phyloP scores from a whole-genome alignment of 1,140 invertebrate species.

The Tetramorium alpestre region DNA sequence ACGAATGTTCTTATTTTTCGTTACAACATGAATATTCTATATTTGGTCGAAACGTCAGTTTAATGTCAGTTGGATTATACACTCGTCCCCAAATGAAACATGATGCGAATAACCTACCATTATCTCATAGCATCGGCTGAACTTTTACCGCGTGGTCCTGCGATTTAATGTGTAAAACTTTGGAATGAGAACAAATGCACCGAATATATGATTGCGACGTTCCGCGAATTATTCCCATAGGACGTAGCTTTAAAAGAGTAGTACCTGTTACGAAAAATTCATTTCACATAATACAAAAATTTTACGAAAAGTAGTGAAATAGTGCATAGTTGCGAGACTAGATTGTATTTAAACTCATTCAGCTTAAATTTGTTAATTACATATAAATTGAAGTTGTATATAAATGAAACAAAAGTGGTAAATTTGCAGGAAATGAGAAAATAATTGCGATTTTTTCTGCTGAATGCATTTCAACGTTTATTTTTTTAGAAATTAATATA shows the following conservation, averaged over 20 bases:
- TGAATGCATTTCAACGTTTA: neutral
- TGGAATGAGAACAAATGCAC: slow-evolving; percentile 58
- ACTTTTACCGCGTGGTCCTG: slow-evolving; percentile 37
- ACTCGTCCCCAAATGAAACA: slow-evolving; percentile 17
- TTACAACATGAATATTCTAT: neutral
- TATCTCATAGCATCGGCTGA: slow-evolving; percentile 32
- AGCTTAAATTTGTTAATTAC: neutral
- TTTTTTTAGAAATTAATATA: neutral
- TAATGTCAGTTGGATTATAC: slow-evolving; percentile 4
- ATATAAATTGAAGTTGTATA: neutral
- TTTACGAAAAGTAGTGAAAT: slow-evolving; percentile 3
- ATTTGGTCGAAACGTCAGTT: neutral
- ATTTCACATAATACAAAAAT: neutral
- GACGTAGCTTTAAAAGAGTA: slow-evolving; percentile 24
- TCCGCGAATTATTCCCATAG: slow-evolving; percentile 39
- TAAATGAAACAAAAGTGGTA: slow-evolving; percentile 1
- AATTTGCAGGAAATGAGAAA: neutral
- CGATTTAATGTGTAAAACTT: slow-evolving; percentile 62
- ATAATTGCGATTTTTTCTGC: neutral
- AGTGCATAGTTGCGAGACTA: neutral
- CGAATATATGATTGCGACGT: slow-evolving; percentile 53
- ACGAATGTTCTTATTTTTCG: neutral
- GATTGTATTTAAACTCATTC: neutral
- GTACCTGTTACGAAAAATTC: neutral
- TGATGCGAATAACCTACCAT: slow-evolving; percentile 35